Evolutionary conservation across 2,888 invertebrate genomes (phyloP).

Genomic region (Oasisia sp.): DNA sequence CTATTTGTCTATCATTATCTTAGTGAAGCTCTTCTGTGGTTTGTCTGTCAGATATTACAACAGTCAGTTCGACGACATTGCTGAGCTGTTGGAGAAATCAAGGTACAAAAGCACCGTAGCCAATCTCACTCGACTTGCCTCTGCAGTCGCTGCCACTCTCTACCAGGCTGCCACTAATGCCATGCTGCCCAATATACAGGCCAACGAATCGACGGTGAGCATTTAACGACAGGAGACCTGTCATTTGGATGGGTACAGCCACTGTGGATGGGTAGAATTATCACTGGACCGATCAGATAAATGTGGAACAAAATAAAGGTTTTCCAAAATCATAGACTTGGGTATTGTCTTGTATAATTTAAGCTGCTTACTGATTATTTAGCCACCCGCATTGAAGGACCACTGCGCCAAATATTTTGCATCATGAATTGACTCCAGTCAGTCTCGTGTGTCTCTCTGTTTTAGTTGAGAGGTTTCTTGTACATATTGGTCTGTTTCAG

Average conservation of each 20-base stretch:
- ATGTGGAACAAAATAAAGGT: too few relatives aligned
- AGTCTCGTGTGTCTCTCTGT: neutral
- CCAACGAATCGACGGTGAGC: slow-evolving; percentile 21
- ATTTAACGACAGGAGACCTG: neutral
- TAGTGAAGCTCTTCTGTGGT: too few relatives aligned
- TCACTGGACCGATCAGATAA: too few relatives aligned
- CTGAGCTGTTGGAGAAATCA: neutral
- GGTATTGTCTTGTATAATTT: too few relatives aligned
- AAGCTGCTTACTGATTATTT: too few relatives aligned
- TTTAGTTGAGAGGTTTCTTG: neutral
- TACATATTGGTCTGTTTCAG: neutral
- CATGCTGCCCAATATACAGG: neutral
- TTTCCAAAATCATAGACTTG: too few relatives aligned
- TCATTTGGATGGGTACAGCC: too few relatives aligned
- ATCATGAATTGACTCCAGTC: too few relatives aligned
- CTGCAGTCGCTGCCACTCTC: slow-evolving; percentile 50
- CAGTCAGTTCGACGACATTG: slow-evolving; percentile 53
- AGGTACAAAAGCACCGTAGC: slow-evolving; percentile 36
- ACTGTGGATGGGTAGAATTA: too few relatives aligned
- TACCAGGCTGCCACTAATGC: slow-evolving; percentile 48
- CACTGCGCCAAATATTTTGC: too few relatives aligned
- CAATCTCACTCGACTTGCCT: slow-evolving; percentile 50
- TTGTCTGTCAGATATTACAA: slow-evolving; percentile 54
- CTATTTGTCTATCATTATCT: too few relatives aligned
- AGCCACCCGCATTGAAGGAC: too few relatives aligned